Evolutionary conservation across 2,888 invertebrate genomes (phyloP).

Genomic region (Cybosia mesomella): DNA sequence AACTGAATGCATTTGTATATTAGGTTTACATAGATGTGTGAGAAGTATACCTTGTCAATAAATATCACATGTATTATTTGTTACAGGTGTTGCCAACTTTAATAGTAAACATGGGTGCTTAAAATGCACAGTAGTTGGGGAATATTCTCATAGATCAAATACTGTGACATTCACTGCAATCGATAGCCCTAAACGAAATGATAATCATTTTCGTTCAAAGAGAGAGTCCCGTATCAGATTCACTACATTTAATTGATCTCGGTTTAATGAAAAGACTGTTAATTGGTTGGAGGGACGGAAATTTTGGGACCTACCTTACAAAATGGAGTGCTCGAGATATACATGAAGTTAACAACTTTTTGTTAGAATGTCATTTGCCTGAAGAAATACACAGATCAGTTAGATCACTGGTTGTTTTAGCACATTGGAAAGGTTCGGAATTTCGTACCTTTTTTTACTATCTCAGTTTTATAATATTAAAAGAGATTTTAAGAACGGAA

Average conservation of each 20-base stretch:
- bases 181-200: slow-evolving; percentile 26
- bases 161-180: slow-evolving; percentile 31
- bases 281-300: slow-evolving; percentile 36
- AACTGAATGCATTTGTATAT: too few relatives aligned
- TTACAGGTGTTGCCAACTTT: slow-evolving; percentile 40
- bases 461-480: slow-evolving; percentile 20
- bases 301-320: slow-evolving; percentile 3
- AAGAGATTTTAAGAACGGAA: neutral
- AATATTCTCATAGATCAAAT: slow-evolving; percentile 46
- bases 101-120: slow-evolving; percentile 41
- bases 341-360: slow-evolving; percentile 24
- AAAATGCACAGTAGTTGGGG: slow-evolving; percentile 45
- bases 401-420: neutral
- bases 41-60: too few relatives aligned
- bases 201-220: slow-evolving; percentile 21
- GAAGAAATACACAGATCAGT: slow-evolving; percentile 18
- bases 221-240: slow-evolving; percentile 32
- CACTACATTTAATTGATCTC: slow-evolving; percentile 34
- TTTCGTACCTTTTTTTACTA: slow-evolving; percentile 21
- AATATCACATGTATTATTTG: neutral
- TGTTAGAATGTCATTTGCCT: slow-evolving; percentile 10
- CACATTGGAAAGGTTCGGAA: slow-evolving; percentile 23
- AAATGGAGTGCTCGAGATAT: slow-evolving; percentile 29
- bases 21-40: too few relatives aligned
- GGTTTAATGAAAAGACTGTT: slow-evolving; percentile 39